Conservation (phyloP, 2,888 invertebrate genomes). For the Psococerastis gibbosa region DNA sequence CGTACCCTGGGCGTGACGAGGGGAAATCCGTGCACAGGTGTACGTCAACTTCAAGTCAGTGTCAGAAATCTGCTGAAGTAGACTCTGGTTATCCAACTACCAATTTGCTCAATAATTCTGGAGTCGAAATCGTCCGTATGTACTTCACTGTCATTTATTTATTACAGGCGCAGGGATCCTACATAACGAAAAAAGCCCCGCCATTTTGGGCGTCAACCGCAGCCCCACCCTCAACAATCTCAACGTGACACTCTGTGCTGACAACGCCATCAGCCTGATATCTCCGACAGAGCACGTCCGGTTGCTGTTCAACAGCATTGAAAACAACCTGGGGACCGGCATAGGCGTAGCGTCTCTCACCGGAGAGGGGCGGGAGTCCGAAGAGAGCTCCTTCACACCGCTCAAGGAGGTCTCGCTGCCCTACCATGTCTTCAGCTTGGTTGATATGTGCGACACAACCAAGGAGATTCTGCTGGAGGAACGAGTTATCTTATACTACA, state of each 20-base stretch:
- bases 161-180: slow-evolving; percentile 93
- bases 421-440: slow-evolving; percentile 78
- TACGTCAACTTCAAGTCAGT: too few relatives aligned
- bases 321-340: slow-evolving; percentile 74
- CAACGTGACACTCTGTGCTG: slow-evolving; percentile 65
- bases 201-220: slow-evolving; percentile 75
- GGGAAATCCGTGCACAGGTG: too few relatives aligned
- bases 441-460: slow-evolving; percentile 90
- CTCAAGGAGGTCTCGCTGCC: slow-evolving; percentile 64
- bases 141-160: too few relatives aligned
- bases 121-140: too few relatives aligned
- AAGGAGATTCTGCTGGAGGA: slow-evolving; percentile 84
- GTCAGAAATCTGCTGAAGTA: too few relatives aligned
- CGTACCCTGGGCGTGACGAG: too few relatives aligned
- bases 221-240: slow-evolving; percentile 67
- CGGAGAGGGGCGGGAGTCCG: slow-evolving; percentile 77
- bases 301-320: slow-evolving; percentile 51
- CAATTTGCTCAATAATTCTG: too few relatives aligned
- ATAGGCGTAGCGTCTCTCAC: slow-evolving; percentile 77
- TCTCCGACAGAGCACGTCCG: slow-evolving; percentile 63
- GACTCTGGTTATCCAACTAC: too few relatives aligned
- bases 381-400: slow-evolving; percentile 75
- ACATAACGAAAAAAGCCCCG: slow-evolving; percentile 87
- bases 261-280: slow-evolving; percentile 80
- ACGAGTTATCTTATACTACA: slow-evolving; percentile 80